Base-by-base conservation (phyloP, 2,888 invertebrate species). In the Camponotus fellah region DNA sequence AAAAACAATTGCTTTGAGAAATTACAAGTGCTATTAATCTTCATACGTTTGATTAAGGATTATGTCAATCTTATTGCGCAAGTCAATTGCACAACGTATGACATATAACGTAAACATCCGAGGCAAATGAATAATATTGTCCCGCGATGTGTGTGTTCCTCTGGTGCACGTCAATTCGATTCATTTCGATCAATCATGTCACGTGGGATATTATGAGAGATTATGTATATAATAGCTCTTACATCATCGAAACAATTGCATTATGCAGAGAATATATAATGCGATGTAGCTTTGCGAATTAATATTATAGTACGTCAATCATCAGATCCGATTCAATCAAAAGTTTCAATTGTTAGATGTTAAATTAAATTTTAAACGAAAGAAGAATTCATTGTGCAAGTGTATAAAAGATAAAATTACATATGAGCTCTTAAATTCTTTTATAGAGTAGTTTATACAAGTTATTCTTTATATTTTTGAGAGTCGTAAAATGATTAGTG, bases 221-320 rank as follows among this genome's bases (percentile, higher is more conserved):
- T 43, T 74, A 72, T 74, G 32, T 43, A 60, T 40, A 74, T 43
- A 74, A 74, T 74, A 60, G 21, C 37, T 71, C 14, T 71, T 71
- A 32, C 60, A 32, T 60, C 58, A 74, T 74, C n/a, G 60, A 74
- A 26, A 74, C 21, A 60, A 74, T 74, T 40, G 8, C 8, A 40
- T 72, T 72, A 40, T 37, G n/a, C 17, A 12, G 3, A 6, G 2
- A 60, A 43, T n/a, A 26, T 43, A 58, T 26, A 21, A 37, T 10
- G 6, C 49, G 69, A 21, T 4, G 17, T 17, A 21, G 26, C 6
- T 6, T 9, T 26, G 4, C n/a, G 40, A 72, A 74, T 60, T 74
- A 60, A 60, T n/a, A n/a, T n/a, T n/a, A n/a, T 60, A 60, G 32
- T 40, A 26, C 40, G 40, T 60, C 26, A 26, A 26, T 26, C 40